Evolutionary conservation across 2,888 invertebrate species (phyloP), one percentile per base, ranked within the genome.

Genomic region (Volucella zonaria): DNA sequence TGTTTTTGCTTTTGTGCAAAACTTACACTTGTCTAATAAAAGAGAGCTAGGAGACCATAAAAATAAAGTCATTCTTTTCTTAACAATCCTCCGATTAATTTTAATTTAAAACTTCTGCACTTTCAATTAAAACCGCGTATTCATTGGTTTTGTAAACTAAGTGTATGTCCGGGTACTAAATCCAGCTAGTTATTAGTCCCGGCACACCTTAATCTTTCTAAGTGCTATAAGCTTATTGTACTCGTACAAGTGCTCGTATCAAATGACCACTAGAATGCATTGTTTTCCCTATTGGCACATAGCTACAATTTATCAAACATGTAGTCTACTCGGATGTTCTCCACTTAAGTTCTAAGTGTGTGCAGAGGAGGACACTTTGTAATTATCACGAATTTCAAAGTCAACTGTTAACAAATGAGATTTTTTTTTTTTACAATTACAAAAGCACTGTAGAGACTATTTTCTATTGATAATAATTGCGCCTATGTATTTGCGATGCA

Each of bases 311-410:
- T 58, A 40, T 14, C 40, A 40, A 10, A 8, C 51, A 18, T 40
- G 4, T 64, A 12, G 11, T 40, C 9, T 12, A 15, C 31, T 31
- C 31, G 6, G 6, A 6, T 9, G n/a, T 40, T 38, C 11, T 40
- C 49, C 8, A 18, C 15, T 40, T 51, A 8, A 40, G 1, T 40
- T 64, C 12, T 4, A 45, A 51, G 2, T 3, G 2, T 51, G 18
- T 15, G 18, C 31, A 6, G 10, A 38, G 40, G 38, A 58, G 58
- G 58, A 40, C 40, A 40, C 15, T 40, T 51, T 64, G 12, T 51
- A 64, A 64, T 64, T 64, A 49, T 49, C 40, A 18, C 64, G 12
- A 62, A 40, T 64, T 15, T 64, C 49, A 64, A 47, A 40, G 49
- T 11, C 56, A 56, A n/a, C 14, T 4, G 38, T 40, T 40, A 40